phyloP scores from a whole-genome alignment of 2,888 invertebrate genomes.

The Pseudococcus jackbeardsleyi region DNA sequence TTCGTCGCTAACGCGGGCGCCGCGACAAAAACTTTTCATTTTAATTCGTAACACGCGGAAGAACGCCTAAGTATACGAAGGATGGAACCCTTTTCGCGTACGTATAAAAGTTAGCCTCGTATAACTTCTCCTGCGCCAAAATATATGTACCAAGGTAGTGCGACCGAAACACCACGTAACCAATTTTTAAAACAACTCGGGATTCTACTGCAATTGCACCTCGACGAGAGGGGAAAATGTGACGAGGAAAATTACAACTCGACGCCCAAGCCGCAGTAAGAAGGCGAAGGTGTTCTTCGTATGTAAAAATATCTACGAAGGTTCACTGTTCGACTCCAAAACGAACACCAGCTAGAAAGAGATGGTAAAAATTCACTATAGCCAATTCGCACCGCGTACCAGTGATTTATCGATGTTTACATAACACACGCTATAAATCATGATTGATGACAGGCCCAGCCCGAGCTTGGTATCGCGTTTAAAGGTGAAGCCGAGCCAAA shows the following conservation, averaged over 20 bases:
- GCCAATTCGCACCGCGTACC: constrained; percentile 51
- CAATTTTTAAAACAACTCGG: not conserved
- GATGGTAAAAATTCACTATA: not conserved
- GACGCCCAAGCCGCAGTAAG: too few species aligned
- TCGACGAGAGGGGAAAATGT: not conserved
- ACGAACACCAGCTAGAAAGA: too few species aligned
- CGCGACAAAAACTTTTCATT: constrained; percentile 31
- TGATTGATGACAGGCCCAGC: constrained; percentile 44
- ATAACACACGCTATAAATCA: constrained; percentile 38
- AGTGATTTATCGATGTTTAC: constrained; percentile 55
- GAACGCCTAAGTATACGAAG: not conserved
- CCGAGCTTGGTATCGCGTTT: not conserved
- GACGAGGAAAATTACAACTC: too few species aligned
- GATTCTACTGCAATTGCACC: not conserved
- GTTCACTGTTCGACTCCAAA: too few species aligned
- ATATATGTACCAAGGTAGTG: not conserved
- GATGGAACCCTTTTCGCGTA: not conserved
- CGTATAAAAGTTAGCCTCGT: not conserved
- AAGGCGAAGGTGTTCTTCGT: too few species aligned
- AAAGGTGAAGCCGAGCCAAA: constrained; percentile 43
- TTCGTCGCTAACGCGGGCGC: not conserved
- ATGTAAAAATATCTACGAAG: too few species aligned
- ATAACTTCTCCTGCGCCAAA: not conserved
- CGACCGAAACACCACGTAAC: not conserved
- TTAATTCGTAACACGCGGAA: constrained; percentile 35